Evolutionary conservation across 2,888 invertebrate species (phyloP).

Genomic region (Aquatica leii): DNA sequence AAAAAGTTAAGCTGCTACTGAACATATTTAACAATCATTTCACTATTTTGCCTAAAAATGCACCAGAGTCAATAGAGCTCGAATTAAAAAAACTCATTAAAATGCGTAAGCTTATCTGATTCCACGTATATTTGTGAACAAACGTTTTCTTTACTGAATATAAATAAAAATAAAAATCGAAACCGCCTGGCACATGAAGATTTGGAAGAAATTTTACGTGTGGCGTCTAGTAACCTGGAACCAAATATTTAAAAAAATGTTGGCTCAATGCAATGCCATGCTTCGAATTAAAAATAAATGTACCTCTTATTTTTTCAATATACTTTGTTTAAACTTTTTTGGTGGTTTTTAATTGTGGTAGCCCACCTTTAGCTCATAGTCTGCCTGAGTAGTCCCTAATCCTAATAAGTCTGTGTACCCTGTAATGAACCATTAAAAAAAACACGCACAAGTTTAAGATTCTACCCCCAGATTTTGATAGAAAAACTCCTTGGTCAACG

Average conservation of each 20-base stretch:
- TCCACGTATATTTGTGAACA: slow-evolving; percentile 7
- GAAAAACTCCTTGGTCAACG: too few species aligned
- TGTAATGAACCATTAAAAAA: too few species aligned
- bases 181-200: slow-evolving; percentile 1
- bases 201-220: slow-evolving; percentile 4
- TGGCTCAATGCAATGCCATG: too few species aligned
- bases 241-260: too few species aligned
- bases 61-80: neutral
- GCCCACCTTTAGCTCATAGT: neutral
- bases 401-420: too few species aligned
- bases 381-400: too few species aligned
- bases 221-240: too few species aligned
- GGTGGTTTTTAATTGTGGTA: too few species aligned
- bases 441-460: too few species aligned
- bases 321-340: too few species aligned
- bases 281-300: too few species aligned
- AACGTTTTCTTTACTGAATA: neutral
- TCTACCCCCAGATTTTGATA: too few species aligned
- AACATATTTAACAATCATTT: neutral
- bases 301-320: neutral
- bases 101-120: neutral
- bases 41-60: neutral
- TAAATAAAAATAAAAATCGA: neutral
- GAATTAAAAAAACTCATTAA: neutral
- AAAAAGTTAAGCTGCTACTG: neutral